Evolutionary conservation across 2,888 invertebrate species (phyloP).

Genomic region (Leptopilina drosophilae): DNA sequence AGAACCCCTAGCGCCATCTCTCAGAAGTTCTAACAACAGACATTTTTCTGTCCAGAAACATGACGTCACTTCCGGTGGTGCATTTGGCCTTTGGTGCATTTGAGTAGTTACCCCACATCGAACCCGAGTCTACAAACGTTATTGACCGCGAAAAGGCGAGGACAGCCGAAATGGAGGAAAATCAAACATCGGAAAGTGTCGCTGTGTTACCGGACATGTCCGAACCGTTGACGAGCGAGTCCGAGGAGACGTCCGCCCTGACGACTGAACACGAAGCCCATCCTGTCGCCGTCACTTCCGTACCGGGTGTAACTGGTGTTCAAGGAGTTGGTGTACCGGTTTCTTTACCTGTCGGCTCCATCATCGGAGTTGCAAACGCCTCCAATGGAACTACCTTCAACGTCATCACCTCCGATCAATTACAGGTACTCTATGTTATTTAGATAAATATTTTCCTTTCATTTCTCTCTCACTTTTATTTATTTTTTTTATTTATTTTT

Average conservation of each 20-base stretch:
- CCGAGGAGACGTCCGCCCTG: constrained; percentile 74
- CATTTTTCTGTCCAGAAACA: too few relatives aligned
- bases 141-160: constrained; percentile 65
- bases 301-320: constrained; percentile 78
- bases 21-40: too few relatives aligned
- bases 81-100: too few relatives aligned
- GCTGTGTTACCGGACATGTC: constrained; percentile 78
- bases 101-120: too few relatives aligned
- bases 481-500: not conserved
- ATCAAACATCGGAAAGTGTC: constrained; percentile 78
- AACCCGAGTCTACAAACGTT: constrained; percentile 60
- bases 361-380: constrained; percentile 80
- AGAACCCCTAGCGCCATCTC: too few relatives aligned
- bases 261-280: constrained; percentile 72
- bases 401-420: constrained; percentile 90
- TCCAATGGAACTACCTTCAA: constrained; percentile 87
- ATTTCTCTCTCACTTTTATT: not conserved
- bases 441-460: not conserved
- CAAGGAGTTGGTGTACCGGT: constrained; percentile 81
- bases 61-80: too few relatives aligned
- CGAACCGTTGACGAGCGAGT: constrained; percentile 78
- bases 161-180: constrained; percentile 76
- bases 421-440: constrained; percentile 78
- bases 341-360: constrained; percentile 87
- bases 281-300: constrained; percentile 71